Evolutionary conservation across 1,140 invertebrate species (phyloP).

Genomic region (Lasioglossum albipes): DNA sequence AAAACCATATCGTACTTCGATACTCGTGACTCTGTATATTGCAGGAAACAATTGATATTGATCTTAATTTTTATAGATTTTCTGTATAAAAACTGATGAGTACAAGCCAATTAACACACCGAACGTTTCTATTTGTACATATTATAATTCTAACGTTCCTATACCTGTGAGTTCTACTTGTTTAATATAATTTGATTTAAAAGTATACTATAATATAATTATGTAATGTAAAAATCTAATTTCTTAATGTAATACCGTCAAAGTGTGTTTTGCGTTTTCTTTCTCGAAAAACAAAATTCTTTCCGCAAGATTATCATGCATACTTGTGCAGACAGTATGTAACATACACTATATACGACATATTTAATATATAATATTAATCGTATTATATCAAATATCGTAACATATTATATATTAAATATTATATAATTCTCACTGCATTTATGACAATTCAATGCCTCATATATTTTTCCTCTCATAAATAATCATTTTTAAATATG

Average conservation of each 20-base stretch:
- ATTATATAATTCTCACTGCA: conserved; percentile 39
- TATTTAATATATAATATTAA: conserved; percentile 12
- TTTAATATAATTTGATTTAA: conserved; percentile 10
- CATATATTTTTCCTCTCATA: conserved; percentile 15
- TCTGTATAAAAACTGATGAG: conserved; percentile 26
- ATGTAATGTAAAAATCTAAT: conserved; percentile 29
- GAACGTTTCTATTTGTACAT: not conserved
- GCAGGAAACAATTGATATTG: conserved; percentile 47
- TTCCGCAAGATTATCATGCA: conserved; percentile 15
- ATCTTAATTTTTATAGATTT: conserved; percentile 41
- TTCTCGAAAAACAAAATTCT: conserved; percentile 27
- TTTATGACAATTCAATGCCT: conserved; percentile 49
- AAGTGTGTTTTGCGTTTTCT: conserved; percentile 8
- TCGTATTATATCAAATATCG: conserved; percentile 8
- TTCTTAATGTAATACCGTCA: conserved; percentile 10
- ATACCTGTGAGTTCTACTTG: conserved; percentile 5
- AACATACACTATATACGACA: not conserved
- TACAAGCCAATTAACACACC: conserved; percentile 26
- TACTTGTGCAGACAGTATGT: not conserved
- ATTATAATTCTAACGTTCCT: not conserved
- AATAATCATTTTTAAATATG: conserved; percentile 47
- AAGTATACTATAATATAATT: not conserved
- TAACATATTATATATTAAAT: conserved; percentile 23
- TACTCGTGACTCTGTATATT: conserved; percentile 51
- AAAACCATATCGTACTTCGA: conserved; percentile 38